Base-by-base conservation (phyloP, 2,888 invertebrate genomes). In the Drosophila testacea region DNA sequence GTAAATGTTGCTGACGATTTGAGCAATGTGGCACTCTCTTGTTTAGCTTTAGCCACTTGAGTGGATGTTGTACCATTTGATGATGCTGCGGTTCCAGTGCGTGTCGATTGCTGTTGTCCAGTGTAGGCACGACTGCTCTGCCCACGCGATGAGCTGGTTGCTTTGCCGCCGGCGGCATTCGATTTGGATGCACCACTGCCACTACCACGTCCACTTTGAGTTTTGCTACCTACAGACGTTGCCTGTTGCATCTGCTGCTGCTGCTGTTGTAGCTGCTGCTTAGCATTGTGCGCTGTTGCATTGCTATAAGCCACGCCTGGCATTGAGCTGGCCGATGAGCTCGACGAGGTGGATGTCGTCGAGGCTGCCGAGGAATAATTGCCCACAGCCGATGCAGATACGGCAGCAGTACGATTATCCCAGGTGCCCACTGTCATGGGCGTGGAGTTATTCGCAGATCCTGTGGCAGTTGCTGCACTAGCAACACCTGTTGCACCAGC, bases 341-440 rank as follows among this genome's bases (percentile, higher is more conserved):
- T 83, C 10, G 81, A 88, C 41, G 87, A 83, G 4, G 90, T 88
- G 6, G 91, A 85, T 32, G 90, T 81, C 3, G 91, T 88, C 0
- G 91, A 90, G 5, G 89, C 83, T 2, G 88, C 77, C 4, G 90
- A 78, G 2, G 90, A 81, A 57, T 79, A 85, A 30, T 85, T 81
- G n/a, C 63, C 79, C 11, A 76, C 73, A 22, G 70, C 64, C 16
- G 69, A 63, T 47, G 57, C 10, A 1, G 55, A 42, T 79, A 74
- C 42, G 1, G 75, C 77, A 39, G 84, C 84, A 0, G 91, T 91
- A 47, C 92, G 92, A 66, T 92, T 92, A 59, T 92, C 92, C 92
- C 92, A 92, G 0, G 92, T 92, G 48, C 92, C 92, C 1, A 92
- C 91, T 4, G 81, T 67, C 83, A 91, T 84, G 0, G 71, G 74